phyloP scores from a whole-genome alignment of 2,888 invertebrate genomes.

The Tineola bisselliella region DNA sequence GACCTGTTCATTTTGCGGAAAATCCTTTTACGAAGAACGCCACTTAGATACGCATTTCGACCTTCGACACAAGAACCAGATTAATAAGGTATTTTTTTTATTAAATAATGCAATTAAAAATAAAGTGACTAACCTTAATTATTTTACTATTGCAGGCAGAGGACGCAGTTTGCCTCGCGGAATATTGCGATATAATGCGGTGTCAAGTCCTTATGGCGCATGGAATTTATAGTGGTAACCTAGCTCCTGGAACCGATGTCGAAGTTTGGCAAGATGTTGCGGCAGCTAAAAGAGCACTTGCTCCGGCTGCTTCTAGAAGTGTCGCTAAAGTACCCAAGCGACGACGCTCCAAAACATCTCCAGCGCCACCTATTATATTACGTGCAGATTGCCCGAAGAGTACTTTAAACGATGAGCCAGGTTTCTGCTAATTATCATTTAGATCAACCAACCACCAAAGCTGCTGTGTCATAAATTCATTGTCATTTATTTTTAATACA shows the following conservation, averaged over 20 bases:
- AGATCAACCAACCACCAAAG: too few relatives aligned
- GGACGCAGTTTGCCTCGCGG: conserved; percentile 91
- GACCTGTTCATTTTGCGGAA: conserved; percentile 91
- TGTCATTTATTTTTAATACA: too few relatives aligned
- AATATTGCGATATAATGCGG: conserved; percentile 96
- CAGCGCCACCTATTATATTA: conserved; percentile 21
- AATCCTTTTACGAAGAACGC: conserved; percentile 89
- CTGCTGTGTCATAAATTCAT: too few relatives aligned
- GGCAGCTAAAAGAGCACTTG: conserved; percentile 72
- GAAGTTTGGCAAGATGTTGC: conserved; percentile 86
- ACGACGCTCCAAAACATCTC: conserved; percentile 24
- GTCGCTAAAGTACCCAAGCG: conserved; percentile 53
- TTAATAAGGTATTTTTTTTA: conserved; percentile 74
- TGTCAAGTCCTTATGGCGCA: conserved; percentile 87
- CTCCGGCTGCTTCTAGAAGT: conserved; percentile 64
- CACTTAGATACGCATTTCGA: conserved; percentile 90
- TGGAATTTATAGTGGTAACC: conserved; percentile 74
- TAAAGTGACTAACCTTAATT: too few relatives aligned
- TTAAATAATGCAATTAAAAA: too few relatives aligned
- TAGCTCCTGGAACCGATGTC: conserved; percentile 77
- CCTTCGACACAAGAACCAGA: conserved; percentile 84
- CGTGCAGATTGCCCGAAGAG: conserved; percentile 44
- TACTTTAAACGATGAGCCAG: conserved; percentile 30
- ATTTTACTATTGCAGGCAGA: conserved; percentile 71
- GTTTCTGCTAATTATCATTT: conserved; percentile 19